These are phyloP conservation scores for Hermodice carunculata DNA, from an alignment of 2,888 invertebrate genomes.

Conservation along the genomic window DNA sequence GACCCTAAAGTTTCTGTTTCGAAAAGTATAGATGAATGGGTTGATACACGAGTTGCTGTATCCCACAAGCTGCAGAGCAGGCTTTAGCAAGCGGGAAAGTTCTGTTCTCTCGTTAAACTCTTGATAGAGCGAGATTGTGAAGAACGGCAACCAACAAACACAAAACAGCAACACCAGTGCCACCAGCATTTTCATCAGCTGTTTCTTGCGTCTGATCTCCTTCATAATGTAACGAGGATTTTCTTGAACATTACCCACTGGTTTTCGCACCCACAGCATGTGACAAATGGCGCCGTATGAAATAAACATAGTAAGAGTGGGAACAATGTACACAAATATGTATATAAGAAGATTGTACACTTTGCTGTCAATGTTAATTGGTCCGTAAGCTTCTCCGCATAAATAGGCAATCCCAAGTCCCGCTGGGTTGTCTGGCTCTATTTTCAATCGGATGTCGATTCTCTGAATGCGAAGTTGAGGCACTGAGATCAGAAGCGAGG, in stretches of 20 bases:
- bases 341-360: neutral
- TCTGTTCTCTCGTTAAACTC: slow-evolving; percentile 4
- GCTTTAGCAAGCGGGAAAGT: no score
- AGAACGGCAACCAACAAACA: slow-evolving; percentile 7
- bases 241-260: neutral
- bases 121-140: neutral
- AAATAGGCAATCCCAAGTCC: neutral
- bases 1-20: no score
- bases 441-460: neutral
- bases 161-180: neutral
- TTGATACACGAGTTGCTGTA: neutral
- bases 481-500: neutral
- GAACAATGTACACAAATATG: neutral
- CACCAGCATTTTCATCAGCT: neutral
- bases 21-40: neutral
- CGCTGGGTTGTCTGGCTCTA: neutral
- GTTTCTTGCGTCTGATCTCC: neutral
- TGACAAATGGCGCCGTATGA: neutral
- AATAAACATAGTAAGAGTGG: neutral
- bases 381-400: neutral
- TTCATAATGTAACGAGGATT: neutral
- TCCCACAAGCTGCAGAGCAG: slow-evolving; percentile 1
- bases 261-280: neutral
- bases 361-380: neutral
- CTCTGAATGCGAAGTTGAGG: neutral